Base-by-base conservation (phyloP, 2,888 invertebrate genomes). In the Nomada lathburiana region DNA sequence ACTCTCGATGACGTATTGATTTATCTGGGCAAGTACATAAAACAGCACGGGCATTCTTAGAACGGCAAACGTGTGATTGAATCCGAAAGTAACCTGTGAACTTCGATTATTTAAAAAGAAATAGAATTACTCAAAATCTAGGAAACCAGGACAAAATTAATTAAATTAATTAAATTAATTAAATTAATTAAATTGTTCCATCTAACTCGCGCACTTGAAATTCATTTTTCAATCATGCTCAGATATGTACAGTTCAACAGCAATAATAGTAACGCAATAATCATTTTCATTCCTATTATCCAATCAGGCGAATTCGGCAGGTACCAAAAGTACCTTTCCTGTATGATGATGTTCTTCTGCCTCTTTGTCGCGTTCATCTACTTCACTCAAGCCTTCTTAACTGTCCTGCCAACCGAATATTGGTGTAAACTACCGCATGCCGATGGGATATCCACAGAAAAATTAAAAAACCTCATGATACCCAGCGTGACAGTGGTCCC, bases 331-430 rank as follows among this genome's bases (percentile, higher is more conserved):
- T 86, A 89, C n/a, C 89, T 93, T 11, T 93, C 93, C 74, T 26
- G 89, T 52, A 76, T 91, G 83, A 87, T 93, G 53, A 90, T 92
- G 67, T 91, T 94, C 1, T 94, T 93, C 77, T 90, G 91, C 67
- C 87, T 92, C 36, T 92, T 93, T 71, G 87, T 93, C 36, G 89
- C 92, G 4, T 92, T 93, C 82, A 90, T 93, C 26, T 91, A 93
- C 74, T 94, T 94, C 82, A 86, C 90, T 16, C 94, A 94, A 83
- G 83, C 92, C 55, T 94, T 94, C 74, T 91, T 93, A 65, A 90
- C 92, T 9, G 75, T 93, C 7, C 87, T 89, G 76, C 94, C 88
- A 13, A 82, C 85, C 4, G 88, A 90, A 26, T 92, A 93, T 70
- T 92, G 92, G 91, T 94, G 94, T 83, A 80, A 86, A 10, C 81